These are phyloP conservation scores for Uloborus diversus DNA, from an alignment of 1,140 invertebrate species.

Conservation along the genomic window DNA sequence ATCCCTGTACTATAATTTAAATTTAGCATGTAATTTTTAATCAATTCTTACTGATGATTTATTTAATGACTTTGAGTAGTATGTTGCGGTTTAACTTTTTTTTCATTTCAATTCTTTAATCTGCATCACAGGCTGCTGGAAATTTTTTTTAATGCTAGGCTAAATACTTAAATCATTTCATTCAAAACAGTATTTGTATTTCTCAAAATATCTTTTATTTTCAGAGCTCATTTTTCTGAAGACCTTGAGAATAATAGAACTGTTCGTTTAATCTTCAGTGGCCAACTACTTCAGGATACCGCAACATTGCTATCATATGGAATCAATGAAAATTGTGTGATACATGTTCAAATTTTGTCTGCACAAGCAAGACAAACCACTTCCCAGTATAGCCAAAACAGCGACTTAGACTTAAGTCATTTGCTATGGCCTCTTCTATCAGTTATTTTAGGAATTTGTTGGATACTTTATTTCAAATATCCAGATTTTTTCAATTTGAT, in stretches of 20 bases:
- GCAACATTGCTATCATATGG: slow-evolving; percentile 80
- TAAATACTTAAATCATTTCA: too few species aligned
- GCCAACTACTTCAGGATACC: slow-evolving; percentile 80
- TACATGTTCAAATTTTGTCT: slow-evolving; percentile 79
- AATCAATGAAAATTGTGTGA: slow-evolving; percentile 84
- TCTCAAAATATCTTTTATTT: slow-evolving; percentile 61
- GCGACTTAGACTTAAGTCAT: slow-evolving; percentile 62
- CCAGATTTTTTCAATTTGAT: slow-evolving; percentile 73
- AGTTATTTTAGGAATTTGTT: slow-evolving; percentile 65
- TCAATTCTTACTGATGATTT: too few species aligned
- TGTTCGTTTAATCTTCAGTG: slow-evolving; percentile 87
- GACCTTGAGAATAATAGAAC: slow-evolving; percentile 80
- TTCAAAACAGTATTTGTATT: too few species aligned
- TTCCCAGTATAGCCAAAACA: slow-evolving; percentile 67
- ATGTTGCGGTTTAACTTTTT: too few species aligned
- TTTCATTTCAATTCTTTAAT: too few species aligned
- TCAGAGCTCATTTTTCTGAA: slow-evolving; percentile 80
- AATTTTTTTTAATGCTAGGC: too few species aligned
- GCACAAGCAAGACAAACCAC: slow-evolving; percentile 58
- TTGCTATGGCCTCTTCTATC: slow-evolving; percentile 66
- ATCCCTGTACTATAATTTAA: too few species aligned
- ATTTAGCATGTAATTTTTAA: too few species aligned
- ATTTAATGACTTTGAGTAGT: too few species aligned
- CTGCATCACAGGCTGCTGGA: too few species aligned
- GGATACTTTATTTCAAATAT: slow-evolving; percentile 71